Base-by-base conservation (phyloP, 1,140 invertebrate genomes). In the Arion vulgaris region DNA sequence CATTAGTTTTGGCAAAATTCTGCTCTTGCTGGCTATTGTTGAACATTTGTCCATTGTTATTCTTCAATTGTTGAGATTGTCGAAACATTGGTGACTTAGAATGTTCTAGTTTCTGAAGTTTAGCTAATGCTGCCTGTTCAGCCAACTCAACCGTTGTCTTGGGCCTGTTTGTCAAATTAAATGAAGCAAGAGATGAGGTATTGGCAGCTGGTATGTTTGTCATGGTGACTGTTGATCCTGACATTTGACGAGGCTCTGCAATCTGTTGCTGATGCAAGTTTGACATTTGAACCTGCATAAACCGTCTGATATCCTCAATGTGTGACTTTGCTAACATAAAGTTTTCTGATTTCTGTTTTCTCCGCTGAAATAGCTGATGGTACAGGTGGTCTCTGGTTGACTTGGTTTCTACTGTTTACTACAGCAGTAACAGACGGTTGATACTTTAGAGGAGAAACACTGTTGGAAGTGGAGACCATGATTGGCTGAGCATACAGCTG, bases 271-370 rank as follows among this genome's bases (percentile, higher is more conserved):
- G 69, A 4, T 39, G 71, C 1, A 49, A 13, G 28, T 34, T 41
- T 36, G 76, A 66, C 68, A 71, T 71, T 49, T 81, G 80, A 69
- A 81, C 53, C 34, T 81, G 80, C 80, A 81, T 81, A 28, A 81
- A 73, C 0, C 34, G 71, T 38, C 80, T 62, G 28, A 80, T 71
- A 17, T 49, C 49, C 23, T 57, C 69, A n/a, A 51, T 71, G 26
- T 81, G 80, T 11, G 49, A 45, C 34, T 81, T 81, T 9, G 51
- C 62, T 39, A 66, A 41, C 28, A 39, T 68, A 5, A 79, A 66
- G 26, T 28, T 38, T 49, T 79, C 76, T 38, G 36, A 28, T 79
- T 79, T 68, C 57, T 79, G 76, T 23, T 41, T 73, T 28, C 32
- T 28, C 62, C 28, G 5, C 11, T 32, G 62, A 66, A 66, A 23